These are phyloP conservation scores for Iselma pallidipennis DNA, from an alignment of 2,888 invertebrate genomes.

Conservation along the genomic window DNA sequence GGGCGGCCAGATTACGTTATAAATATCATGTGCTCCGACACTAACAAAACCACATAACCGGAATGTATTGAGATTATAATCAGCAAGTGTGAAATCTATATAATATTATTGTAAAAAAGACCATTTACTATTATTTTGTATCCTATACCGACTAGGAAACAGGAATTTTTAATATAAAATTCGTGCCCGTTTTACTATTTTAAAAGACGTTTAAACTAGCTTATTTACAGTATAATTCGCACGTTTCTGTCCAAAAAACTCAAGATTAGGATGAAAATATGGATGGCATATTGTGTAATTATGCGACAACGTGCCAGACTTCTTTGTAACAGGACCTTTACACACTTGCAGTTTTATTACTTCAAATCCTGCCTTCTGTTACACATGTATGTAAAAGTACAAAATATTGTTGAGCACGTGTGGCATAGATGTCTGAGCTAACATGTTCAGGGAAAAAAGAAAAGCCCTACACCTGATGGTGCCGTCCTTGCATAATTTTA, in stretches of 20 bases:
- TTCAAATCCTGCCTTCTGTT: background rate
- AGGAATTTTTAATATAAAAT: no score
- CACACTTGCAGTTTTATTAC: no score
- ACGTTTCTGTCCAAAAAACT: no score
- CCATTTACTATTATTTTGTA: conserved; percentile 16
- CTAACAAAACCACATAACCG: conserved; percentile 27
- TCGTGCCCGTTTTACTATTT: no score
- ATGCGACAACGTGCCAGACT: background rate
- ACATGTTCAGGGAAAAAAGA: conserved; percentile 20
- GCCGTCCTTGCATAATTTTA: conserved; percentile 16
- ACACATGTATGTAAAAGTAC: conserved; percentile 1
- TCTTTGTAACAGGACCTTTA: no score
- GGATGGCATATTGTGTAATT: conserved; percentile 17
- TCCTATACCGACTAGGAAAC: no score
- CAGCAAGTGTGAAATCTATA: conserved; percentile 40
- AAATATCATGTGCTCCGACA: conserved; percentile 26
- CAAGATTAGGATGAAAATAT: conserved; percentile 27
- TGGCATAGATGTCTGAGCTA: conserved; percentile 15
- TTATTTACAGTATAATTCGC: no score
- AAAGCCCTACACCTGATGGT: conserved; percentile 22
- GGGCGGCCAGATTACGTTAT: conserved; percentile 30
- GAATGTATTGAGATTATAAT: conserved; percentile 34
- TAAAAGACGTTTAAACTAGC: no score
- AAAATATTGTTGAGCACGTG: conserved; percentile 15
- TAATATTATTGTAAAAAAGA: conserved; percentile 32